These are phyloP conservation scores for Parnassius orleans DNA, from an alignment of 2,888 invertebrate genomes.

Conservation along the genomic window DNA sequence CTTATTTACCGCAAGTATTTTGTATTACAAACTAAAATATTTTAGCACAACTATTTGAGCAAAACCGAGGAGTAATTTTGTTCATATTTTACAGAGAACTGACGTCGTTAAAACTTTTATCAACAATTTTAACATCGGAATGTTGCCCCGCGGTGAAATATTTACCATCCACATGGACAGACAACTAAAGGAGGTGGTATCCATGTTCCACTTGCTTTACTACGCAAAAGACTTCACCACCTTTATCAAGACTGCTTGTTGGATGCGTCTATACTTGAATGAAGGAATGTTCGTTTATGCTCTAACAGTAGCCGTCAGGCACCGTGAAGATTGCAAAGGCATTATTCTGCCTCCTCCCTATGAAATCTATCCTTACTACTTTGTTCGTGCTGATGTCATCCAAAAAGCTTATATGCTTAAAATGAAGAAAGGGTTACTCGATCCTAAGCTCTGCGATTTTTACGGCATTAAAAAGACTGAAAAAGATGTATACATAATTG, in stretches of 20 bases:
- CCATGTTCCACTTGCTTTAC: constrained; percentile 77
- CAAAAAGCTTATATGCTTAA: constrained; percentile 77
- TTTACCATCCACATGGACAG: constrained; percentile 75
- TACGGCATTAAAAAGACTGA: constrained; percentile 74
- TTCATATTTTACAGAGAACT: constrained; percentile 67
- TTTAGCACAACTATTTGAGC: neutral
- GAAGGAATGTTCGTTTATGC: constrained; percentile 82
- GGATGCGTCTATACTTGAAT: constrained; percentile 76
- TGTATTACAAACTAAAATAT: neutral
- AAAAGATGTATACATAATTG: constrained; percentile 80
- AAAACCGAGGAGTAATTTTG: neutral
- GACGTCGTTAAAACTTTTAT: constrained; percentile 81
- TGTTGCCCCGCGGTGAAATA: constrained; percentile 78
- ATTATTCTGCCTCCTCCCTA: constrained; percentile 79
- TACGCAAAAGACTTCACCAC: constrained; percentile 77
- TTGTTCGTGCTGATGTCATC: constrained; percentile 84
- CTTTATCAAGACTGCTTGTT: constrained; percentile 74
- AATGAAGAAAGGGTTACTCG: constrained; percentile 69
- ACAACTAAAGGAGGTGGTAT: constrained; percentile 73
- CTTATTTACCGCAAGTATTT: constrained; percentile 53
- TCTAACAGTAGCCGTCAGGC: constrained; percentile 74
- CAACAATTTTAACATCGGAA: constrained; percentile 73
- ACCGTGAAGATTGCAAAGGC: constrained; percentile 73
- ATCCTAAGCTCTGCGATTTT: constrained; percentile 73
- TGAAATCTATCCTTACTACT: constrained; percentile 84